Base-by-base conservation (phyloP, 2,113 vertebrate species). In the Pseudopodoces humilis region DNA sequence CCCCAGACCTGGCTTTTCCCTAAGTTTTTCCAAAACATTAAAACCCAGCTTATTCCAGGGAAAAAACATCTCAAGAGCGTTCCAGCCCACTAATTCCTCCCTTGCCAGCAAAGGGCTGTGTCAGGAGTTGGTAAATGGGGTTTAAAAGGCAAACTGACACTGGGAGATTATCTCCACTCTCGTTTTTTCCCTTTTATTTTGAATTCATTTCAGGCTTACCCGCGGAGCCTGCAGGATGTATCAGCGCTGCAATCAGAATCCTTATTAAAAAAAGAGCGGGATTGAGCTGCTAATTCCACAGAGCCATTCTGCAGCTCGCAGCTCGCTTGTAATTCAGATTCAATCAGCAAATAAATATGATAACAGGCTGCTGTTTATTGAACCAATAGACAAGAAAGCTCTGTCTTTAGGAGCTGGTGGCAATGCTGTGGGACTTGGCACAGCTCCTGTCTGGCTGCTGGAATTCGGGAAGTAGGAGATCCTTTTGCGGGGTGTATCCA, bases 291-390 rank as follows among this genome's bases (percentile, higher is more conserved):
- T 94, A 92, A 93, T 94, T 95, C 87, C 79, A 70, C 43, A 52
- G 91, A 95, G 55, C n/a, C 15, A 35, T 71, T 88, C 86, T 78
- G 55, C 65, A 64, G 52, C 5, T 41, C 50, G 71, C 70, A 60
- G 62, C 83, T 91, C 68, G 1, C 70, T 25, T 39, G 64, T 83
- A 83, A 91, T 92, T 94, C 79, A 87, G 83, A 87, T 79, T 85
- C 72, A 89, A 91, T 87, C 72, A 68, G 89, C 94, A 92, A 83
- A 89, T 71, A 95, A 94, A 82, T 75, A 60, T 39, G 67, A 43
- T 88, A 91, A 76, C n/a, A 62, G 72, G 65, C 83, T 86, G 80
- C 83, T 76, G 78, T 44, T 79, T 80, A 91, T 83, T 75, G 62
- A 92, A 43, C 65, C 67, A 87, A 49, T 72, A 92, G 62, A 37